A percentile compares a stretch with the other conserved stretches of the same genome.
Evolutionary conservation across 2,888 invertebrate genomes (phyloP).

Genomic region (Agonopterix heracliana): DNA sequence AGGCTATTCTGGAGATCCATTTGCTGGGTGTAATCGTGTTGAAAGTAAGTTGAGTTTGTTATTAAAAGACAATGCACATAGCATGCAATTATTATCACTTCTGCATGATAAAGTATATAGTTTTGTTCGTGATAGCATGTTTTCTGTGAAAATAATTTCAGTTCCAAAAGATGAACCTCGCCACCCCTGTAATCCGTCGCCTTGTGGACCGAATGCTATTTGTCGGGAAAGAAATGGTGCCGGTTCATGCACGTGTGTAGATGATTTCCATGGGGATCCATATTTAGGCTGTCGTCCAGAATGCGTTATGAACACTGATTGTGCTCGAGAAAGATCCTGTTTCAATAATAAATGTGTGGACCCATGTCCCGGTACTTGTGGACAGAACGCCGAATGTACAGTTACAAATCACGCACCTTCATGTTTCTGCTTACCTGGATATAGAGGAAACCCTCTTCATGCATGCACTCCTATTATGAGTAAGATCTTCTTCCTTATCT

Average conservation of each 20-base stretch:
- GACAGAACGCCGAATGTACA: slow-evolving; percentile 84
- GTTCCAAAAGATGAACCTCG: slow-evolving; percentile 75
- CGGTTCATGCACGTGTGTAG: slow-evolving; percentile 85
- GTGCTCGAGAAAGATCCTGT: slow-evolving; percentile 82
- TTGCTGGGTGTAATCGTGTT: slow-evolving; percentile 80
- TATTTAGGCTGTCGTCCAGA: slow-evolving; percentile 88
- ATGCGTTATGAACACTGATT: slow-evolving; percentile 87
- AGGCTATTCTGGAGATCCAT: slow-evolving; percentile 88
- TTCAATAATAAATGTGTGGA: slow-evolving; percentile 86
- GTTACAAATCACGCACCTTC: slow-evolving; percentile 86
- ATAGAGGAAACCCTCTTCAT: slow-evolving; percentile 82
- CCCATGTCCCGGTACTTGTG: slow-evolving; percentile 87
- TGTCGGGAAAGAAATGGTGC: slow-evolving; percentile 85
- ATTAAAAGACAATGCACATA: not conserved
- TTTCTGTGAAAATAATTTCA: slow-evolving; percentile 47
- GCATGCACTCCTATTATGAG: slow-evolving; percentile 78
- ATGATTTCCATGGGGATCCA: slow-evolving; percentile 86
- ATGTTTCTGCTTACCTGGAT: slow-evolving; percentile 84
- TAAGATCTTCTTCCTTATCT: slow-evolving; percentile 71
- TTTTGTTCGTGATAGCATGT: slow-evolving; percentile 17
- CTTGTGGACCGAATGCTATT: slow-evolving; percentile 87
- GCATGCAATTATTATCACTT: not conserved
- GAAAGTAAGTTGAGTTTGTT: slow-evolving; percentile 62
- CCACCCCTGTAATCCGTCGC: slow-evolving; percentile 86
- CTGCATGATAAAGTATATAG: slow-evolving; percentile 9